phyloP scores from a whole-genome alignment of 2,797 vertebrate genomes.

The Takifugu rubripes region DNA sequence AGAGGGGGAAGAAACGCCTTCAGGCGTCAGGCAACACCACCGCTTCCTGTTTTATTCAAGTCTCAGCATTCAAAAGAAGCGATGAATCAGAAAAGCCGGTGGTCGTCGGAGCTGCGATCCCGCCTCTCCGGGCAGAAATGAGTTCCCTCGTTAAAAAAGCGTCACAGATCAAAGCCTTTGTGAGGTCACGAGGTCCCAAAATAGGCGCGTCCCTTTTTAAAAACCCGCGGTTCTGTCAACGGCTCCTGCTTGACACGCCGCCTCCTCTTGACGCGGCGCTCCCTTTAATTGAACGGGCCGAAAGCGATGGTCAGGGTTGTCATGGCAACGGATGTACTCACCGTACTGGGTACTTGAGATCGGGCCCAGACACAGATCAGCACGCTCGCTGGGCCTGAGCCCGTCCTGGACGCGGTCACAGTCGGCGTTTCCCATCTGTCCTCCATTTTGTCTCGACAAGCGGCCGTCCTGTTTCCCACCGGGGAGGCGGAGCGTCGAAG shows the following conservation, averaged over 20 bases:
- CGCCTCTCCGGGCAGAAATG: too few relatives aligned
- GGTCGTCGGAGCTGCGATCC: too few relatives aligned
- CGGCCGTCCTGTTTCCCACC: neutral
- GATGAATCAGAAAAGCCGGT: constrained; percentile 14
- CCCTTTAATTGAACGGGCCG: constrained; percentile 1
- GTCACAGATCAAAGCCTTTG: too few relatives aligned
- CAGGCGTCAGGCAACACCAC: neutral
- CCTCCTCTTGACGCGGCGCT: constrained; percentile 11
- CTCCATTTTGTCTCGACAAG: neutral
- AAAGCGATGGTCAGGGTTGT: constrained; percentile 33
- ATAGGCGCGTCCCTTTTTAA: neutral
- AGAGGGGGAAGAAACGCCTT: neutral
- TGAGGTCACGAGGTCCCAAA: neutral
- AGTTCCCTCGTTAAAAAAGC: too few relatives aligned
- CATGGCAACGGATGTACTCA: constrained; percentile 37
- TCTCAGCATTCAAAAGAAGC: constrained; percentile 42
- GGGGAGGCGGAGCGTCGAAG: constrained; percentile 4
- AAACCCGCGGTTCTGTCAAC: neutral
- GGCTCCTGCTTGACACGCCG: constrained; percentile 11
- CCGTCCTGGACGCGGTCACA: constrained; percentile 24
- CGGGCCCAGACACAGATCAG: constrained; percentile 43
- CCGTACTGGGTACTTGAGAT: constrained; percentile 29
- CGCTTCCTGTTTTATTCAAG: constrained; percentile 15
- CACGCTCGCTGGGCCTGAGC: constrained; percentile 37
- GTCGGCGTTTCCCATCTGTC: constrained; percentile 2